Base-by-base conservation (phyloP, 2,113 vertebrate genomes). In the Pholis gunnellus region DNA sequence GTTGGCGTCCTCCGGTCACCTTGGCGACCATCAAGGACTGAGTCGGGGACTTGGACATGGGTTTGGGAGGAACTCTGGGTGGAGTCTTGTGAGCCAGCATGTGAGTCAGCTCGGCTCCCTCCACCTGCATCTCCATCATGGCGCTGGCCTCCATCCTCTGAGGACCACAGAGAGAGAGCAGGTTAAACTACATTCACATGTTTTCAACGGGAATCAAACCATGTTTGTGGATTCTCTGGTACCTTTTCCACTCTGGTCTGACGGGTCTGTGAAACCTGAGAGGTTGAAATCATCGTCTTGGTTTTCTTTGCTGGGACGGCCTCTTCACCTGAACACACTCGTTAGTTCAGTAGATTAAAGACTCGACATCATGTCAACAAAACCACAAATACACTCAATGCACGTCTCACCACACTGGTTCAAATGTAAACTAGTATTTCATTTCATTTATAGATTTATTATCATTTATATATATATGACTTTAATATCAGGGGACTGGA, bases 281-380 rank as follows among this genome's bases (percentile, higher is more conserved):
- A 94, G 89, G 96, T 95, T 91, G 97, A 97, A 93, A 99, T 95
- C 88, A 97, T 95, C 18, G 97, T 99, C 92, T 99, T 99, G 65
- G 98, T 99, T 96, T 98, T 99, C 97, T 99, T 99, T 87, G 98
- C 97, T 84, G 97, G 97, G 87, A 99, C 96, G 52, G 95, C 96
- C 95, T 99, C 98, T 68, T 95, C 95, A 61, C 97, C 98, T 99
- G 93, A 25, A 78, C 56, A 59, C 56, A 48, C 8, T 1, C 46
- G 29, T 15, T 1, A 59, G 11, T 25, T n/a, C 0, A 57, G 11
- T 20, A 2, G 10, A 15, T 56, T 25, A 56, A 56, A 42, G 40
- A 0, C 50, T 9, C 22, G n/a, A 54, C 20, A n/a, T 22, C 3
- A 25, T 25, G 22, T 56, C 10, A 56, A 56, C 22, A 18, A 18